Conservation (phyloP, 2,113 vertebrate genomes). For the Anas platyrhynchos region DNA sequence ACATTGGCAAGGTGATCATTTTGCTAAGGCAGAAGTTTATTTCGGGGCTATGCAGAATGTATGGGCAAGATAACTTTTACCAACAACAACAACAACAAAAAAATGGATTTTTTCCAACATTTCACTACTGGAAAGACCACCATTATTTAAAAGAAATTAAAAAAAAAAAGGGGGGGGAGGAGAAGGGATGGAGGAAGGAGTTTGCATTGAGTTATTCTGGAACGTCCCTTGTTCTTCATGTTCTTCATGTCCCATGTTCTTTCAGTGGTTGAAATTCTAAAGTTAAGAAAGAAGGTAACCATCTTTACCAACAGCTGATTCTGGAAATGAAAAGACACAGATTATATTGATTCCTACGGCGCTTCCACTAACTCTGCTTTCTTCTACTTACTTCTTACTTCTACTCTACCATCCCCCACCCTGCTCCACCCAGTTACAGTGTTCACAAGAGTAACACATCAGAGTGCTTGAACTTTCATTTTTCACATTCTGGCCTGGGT, state of each 20-base stretch:
- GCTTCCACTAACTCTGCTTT: not conserved
- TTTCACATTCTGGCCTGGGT: not conserved
- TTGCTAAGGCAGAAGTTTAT: not conserved
- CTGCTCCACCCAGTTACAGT: not conserved
- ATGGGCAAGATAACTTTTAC: not conserved
- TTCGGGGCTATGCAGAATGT: not conserved
- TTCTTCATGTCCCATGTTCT: too few species aligned
- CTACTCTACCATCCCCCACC: rapidly evolving
- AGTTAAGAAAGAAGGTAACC: not conserved
- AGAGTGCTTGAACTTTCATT: not conserved
- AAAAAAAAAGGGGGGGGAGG: too few species aligned
- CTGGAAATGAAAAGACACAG: not conserved
- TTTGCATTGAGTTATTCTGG: not conserved
- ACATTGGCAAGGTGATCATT: not conserved
- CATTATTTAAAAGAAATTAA: not conserved
- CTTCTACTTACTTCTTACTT: not conserved
- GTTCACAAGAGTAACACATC: not conserved
- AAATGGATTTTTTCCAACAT: not conserved
- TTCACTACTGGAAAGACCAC: not conserved
- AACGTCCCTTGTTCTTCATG: not conserved
- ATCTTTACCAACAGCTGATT: not conserved
- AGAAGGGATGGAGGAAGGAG: too few species aligned
- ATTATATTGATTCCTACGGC: not conserved
- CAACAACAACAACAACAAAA: too few species aligned
- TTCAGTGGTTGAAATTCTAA: not conserved